Conservation (phyloP, 2,888 invertebrate genomes). For the Mycalesis mineus region DNA sequence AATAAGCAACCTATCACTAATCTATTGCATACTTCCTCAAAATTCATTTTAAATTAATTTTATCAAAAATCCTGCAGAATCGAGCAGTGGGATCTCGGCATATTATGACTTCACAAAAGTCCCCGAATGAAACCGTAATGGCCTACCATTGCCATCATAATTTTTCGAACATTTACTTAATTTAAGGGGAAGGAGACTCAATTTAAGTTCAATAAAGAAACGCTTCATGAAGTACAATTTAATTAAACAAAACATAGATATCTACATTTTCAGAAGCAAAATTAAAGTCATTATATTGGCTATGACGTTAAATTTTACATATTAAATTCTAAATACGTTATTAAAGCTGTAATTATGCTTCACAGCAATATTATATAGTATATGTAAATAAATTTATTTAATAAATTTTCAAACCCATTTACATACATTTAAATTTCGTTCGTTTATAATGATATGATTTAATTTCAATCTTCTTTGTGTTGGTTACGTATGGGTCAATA, state of each 20-base stretch:
- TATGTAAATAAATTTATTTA: conserved; percentile 29
- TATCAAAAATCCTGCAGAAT: too few species aligned
- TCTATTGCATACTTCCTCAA: too few species aligned
- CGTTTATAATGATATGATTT: conserved; percentile 39
- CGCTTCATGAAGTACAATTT: conserved; percentile 41
- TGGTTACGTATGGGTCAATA: conserved; percentile 29
- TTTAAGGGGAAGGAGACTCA: conserved; percentile 15
- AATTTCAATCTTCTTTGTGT: conserved; percentile 18
- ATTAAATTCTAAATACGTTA: conserved; percentile 24
- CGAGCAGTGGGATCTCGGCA: too few species aligned
- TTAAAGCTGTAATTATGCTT: conserved; percentile 53
- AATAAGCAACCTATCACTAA: too few species aligned
- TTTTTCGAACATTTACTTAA: conserved; percentile 21
- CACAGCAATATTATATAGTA: conserved; percentile 40
- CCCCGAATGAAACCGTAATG: conserved; percentile 31
- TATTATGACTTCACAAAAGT: conserved; percentile 35
- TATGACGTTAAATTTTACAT: conserved; percentile 15
- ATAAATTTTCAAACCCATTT: conserved; percentile 22
- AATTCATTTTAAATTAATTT: too few species aligned
- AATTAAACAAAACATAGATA: conserved; percentile 54
- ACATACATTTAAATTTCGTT: conserved; percentile 31
- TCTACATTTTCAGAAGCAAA: conserved; percentile 42
- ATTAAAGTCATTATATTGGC: conserved; percentile 25
- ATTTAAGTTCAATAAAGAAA: conserved; percentile 27
- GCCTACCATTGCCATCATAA: conserved; percentile 26